Base-by-base conservation (phyloP, 1,140 invertebrate species). In the Drosophila mojavensis region DNA sequence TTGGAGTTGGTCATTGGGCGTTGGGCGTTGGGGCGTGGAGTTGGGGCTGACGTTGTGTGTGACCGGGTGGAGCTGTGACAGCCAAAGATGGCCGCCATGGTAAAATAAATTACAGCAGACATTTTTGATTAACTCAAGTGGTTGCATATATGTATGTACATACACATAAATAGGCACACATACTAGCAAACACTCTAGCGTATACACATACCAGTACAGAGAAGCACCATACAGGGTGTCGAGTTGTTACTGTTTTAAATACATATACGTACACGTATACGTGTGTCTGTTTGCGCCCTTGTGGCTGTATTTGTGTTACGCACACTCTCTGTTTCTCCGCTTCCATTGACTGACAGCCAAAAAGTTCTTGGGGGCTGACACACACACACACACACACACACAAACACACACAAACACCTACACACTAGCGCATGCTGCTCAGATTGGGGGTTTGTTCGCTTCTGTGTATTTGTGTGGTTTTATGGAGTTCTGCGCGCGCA, bases 31-130 rank as follows among this genome's bases (percentile, higher is more conserved):
- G 5, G 15, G 43, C 53, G 50, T 20, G 64, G 20, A 24, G 17
- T 6, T 48, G 30, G 5, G 28, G 28, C 10, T 39, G 36, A 0
- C 36, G 36, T 39, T 39, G 10, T 11, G 11, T 39, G 36, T 60
- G 56, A 36, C 39, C 39, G 26, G 56, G 13, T 47, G 45, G 55
- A 58, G 69, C 55, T 63, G 55, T 58, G 69, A 50, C 63, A 83
- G 82, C 72, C 56, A 88, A 88, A 88, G 83, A 88, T 88, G 83
- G 83, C 84, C 84, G 77, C 83, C 78, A 78, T 89, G 89, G 84
- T 89, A 89, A 89, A 89, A 89, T 89, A 89, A 89, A 89, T 89
- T 89, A 89, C 84, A 89, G 84, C 84, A 89, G 84, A 89, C 84
- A 88, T 89, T 89, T 89, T 89, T 89, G 84, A 89, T 89, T 89